phyloP scores from a whole-genome alignment of 2,888 invertebrate species.

The Empis livida region DNA sequence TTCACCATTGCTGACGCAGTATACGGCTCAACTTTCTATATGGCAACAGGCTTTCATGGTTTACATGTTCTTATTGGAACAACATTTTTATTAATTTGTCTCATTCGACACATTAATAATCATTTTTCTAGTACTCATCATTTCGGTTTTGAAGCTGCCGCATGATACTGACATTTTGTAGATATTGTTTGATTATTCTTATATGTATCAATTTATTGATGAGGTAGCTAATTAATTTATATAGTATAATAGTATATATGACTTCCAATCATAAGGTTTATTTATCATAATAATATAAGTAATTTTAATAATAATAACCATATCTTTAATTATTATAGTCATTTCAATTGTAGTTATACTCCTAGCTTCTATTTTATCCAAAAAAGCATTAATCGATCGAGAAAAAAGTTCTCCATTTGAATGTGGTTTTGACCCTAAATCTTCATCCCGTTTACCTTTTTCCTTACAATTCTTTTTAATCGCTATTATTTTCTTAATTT shows the following conservation, averaged over 20 bases:
- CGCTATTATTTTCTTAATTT: conserved; percentile 57
- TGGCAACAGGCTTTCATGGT: too few species aligned
- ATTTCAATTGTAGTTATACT: conserved; percentile 40
- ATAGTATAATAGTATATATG: conserved; percentile 53
- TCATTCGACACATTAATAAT: conserved; percentile 37
- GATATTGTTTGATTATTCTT: conserved; percentile 47
- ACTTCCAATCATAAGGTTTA: conserved; percentile 59
- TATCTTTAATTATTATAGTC: conserved; percentile 30
- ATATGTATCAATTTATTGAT: conserved; percentile 55
- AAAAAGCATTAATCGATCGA: conserved; percentile 43
- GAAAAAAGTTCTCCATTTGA: conserved; percentile 53
- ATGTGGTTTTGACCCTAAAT: conserved; percentile 46
- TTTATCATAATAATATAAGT: conserved; percentile 44
- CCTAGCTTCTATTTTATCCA: conserved; percentile 39
- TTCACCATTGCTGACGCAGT: conserved; percentile 47
- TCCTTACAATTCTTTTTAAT: conserved; percentile 55
- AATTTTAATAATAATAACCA: conserved; percentile 37
- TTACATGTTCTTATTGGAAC: conserved; percentile 56
- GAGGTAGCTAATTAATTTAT: conserved; percentile 40
- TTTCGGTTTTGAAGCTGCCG: conserved; percentile 52
- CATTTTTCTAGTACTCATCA: conserved; percentile 45
- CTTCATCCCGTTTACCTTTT: conserved; percentile 40
- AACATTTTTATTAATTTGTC: conserved; percentile 40
- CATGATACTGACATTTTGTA: conserved; percentile 58
- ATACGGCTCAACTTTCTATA: conserved; percentile 56